Base-by-base conservation (phyloP, 2,113 vertebrate species). In the Neotragus moschatus region DNA sequence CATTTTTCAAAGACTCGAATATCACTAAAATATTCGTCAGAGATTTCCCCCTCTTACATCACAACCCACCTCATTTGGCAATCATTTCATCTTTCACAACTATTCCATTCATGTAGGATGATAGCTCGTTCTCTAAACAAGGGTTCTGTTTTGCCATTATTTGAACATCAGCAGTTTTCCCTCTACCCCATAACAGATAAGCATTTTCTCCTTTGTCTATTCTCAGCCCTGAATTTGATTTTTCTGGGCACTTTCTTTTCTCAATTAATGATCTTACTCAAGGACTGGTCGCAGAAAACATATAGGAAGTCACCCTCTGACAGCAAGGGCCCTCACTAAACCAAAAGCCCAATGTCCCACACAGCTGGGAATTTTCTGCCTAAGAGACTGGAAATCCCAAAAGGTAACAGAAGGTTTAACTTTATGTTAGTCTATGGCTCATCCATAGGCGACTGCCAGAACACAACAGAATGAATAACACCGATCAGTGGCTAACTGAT, bases 1-100 rank as follows among this genome's bases (percentile, higher is more conserved):
- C 39, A 70, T 91, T 88, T 77, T 85, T 96, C 91, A 61, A 85
- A 96, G 49, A 77, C 15, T 96, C 79, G 60, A 45, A 60, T 45
- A 79, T 53, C n/a, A 86, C 33, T 56, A 77, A 88, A 96, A 56
- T 51, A 61, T 21, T 30, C 19, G 0, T 79, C 45, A 88, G 56
- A 91, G 45, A 43, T 39, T 55, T 45, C 8, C 4, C 80, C n/a
- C 28, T 93, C 26, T 39, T 55, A 47, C 16, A 70, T 82, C 39
- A 49, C 36, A 94, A 25, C 21, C 85, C 49, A 92, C 0, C 13
- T 87, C 25, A 39, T 43, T 56, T 60, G 39, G 43, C 49, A 93
- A 60, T 91, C 36, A 60, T 3, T 51, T 60, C 15, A 77, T 36
- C 15, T 73, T 81, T 61, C 77, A 58, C 4, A 15, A 75, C 63